A percentile compares a stretch with the other conserved stretches of the same genome.
phyloP scores from a whole-genome alignment of 2,797 vertebrate genomes.

The Macrochelys suwanniensis region DNA sequence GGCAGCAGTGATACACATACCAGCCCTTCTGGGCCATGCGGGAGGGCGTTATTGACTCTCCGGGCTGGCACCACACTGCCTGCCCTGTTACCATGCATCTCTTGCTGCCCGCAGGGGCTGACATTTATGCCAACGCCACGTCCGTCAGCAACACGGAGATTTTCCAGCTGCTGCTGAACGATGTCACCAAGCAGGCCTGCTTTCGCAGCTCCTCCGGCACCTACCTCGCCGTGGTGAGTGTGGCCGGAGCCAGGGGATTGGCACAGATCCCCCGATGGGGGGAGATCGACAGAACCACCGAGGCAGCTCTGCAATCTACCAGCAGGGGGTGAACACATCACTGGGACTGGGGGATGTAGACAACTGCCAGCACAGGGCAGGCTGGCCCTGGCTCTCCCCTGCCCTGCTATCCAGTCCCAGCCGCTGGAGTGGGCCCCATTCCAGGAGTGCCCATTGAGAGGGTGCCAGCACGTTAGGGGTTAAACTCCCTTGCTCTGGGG shows the following conservation, averaged over 20 bases:
- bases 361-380: neutral
- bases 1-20: neutral
- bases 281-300: neutral
- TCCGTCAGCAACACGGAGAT: conserved; percentile 32
- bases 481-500: neutral
- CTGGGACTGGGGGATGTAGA: neutral
- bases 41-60: neutral
- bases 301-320: neutral
- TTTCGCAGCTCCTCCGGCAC: conserved; percentile 21
- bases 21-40: neutral
- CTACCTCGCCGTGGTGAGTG: conserved; percentile 41
- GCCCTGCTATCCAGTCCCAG: neutral
- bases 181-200: conserved; percentile 22
- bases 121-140: conserved; percentile 25
- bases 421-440: neutral
- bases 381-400: neutral
- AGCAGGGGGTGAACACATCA: neutral
- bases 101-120: conserved; percentile 1
- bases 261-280: neutral
- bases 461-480: neutral
- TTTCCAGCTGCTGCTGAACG: conserved; percentile 35
- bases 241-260: neutral
- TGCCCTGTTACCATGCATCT: neutral
- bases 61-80: neutral
- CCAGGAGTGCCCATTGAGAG: neutral